These are phyloP conservation scores for Ennomos quercinarius DNA, from an alignment of 2,888 invertebrate genomes.

Conservation along the genomic window DNA sequence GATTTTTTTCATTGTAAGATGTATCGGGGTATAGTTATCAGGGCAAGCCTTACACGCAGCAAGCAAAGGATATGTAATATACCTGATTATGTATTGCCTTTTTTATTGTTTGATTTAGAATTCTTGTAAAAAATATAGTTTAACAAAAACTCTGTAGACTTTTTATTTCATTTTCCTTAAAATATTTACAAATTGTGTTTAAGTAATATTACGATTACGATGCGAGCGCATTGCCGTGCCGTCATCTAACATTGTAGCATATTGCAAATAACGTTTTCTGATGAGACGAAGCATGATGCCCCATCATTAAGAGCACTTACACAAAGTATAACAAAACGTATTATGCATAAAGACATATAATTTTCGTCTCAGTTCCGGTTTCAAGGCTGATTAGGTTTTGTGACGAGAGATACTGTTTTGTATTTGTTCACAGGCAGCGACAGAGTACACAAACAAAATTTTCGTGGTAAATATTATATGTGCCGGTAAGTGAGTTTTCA, in stretches of 20 bases:
- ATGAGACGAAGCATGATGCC: constrained; percentile 16
- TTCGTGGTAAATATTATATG: constrained; percentile 1
- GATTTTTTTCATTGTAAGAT: constrained; percentile 13
- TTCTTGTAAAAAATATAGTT: no score
- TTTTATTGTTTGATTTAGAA: no score
- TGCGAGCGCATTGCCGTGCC: constrained; percentile 20
- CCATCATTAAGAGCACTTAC: constrained; percentile 17
- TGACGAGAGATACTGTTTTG: no score
- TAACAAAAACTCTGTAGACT: neutral
- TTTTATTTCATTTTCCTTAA: constrained; percentile 1
- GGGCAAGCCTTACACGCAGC: no score
- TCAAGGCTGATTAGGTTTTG: neutral
- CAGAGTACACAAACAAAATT: neutral
- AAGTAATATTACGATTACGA: constrained; percentile 19
- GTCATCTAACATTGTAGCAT: constrained; percentile 11
- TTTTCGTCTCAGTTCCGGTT: constrained; percentile 9
- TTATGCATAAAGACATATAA: neutral
- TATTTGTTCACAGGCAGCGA: neutral
- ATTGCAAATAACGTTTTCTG: constrained; percentile 27
- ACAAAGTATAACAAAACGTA: constrained; percentile 16
- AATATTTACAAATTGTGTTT: constrained; percentile 14
- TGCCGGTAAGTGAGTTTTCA: constrained; percentile 2
- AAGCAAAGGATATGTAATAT: no score
- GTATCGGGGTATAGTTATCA: constrained; percentile 19
- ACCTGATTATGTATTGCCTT: no score